phyloP scores from a whole-genome alignment of 2,113 vertebrate genomes.

The Pedetes capensis region DNA sequence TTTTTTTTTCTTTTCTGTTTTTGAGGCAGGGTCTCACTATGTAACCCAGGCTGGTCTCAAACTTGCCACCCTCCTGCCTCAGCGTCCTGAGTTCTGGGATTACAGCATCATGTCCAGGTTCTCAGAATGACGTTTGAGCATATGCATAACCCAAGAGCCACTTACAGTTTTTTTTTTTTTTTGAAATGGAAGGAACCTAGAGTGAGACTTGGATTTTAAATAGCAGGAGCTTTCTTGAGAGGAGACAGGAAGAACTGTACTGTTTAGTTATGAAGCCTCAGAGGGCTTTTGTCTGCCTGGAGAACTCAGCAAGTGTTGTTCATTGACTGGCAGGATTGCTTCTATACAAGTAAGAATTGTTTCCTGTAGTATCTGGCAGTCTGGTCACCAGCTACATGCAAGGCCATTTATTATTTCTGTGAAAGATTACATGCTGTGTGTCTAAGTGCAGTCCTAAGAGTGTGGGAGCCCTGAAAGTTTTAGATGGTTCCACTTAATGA shows the following conservation, averaged over 20 bases:
- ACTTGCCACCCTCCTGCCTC: neutral
- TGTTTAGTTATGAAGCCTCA: neutral
- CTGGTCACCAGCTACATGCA: conserved; percentile 10
- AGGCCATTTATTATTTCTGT: conserved; percentile 27
- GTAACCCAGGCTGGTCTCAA: neutral
- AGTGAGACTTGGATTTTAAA: neutral
- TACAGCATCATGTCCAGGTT: neutral
- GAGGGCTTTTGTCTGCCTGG: neutral
- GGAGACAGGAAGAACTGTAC: neutral
- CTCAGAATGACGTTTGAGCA: neutral
- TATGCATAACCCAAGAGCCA: neutral
- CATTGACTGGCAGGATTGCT: neutral
- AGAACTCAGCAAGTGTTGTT: neutral
- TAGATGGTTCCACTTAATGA: conserved; percentile 14
- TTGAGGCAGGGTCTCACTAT: neutral
- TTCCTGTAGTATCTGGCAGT: conserved; percentile 36
- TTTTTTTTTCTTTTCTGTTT: accelerated
- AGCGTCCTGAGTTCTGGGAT: neutral
- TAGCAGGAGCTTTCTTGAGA: conserved; percentile 41
- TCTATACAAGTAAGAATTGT: conserved; percentile 41
- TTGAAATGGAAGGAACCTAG: neutral
- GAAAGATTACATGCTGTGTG: neutral
- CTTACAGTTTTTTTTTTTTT: conserved; percentile 43
- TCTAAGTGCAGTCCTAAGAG: neutral
- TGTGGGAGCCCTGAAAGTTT: conserved; percentile 1